Evolutionary conservation across 1,140 invertebrate species (phyloP).

Genomic region (Bombus difficillimus): DNA sequence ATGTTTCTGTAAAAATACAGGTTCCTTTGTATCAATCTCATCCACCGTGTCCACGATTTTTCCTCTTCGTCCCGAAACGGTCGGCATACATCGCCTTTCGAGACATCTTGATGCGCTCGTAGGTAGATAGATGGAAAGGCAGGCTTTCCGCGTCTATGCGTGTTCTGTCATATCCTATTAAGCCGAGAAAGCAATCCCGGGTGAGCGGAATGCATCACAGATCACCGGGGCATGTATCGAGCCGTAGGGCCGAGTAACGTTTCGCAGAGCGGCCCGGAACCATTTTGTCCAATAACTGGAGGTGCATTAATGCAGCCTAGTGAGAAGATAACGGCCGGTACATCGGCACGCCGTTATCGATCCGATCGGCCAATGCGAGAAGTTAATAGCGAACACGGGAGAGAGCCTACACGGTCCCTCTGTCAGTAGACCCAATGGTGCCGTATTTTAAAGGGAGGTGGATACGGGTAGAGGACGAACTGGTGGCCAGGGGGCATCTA

Average conservation of each 20-base stretch:
- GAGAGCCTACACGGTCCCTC: slow-evolving; percentile 17
- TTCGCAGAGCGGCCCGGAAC: slow-evolving; percentile 62
- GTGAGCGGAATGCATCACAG: slow-evolving; percentile 37
- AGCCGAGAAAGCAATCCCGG: slow-evolving; percentile 16
- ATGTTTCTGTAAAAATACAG: background rate
- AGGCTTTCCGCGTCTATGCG: background rate
- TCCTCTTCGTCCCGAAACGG: background rate
- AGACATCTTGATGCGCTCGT: background rate
- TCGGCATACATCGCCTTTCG: background rate
- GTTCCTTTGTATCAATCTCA: background rate
- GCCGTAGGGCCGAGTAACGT: slow-evolving; percentile 4
- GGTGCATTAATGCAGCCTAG: slow-evolving; percentile 78
- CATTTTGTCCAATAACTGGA: slow-evolving; percentile 78
- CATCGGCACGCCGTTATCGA: slow-evolving; percentile 65
- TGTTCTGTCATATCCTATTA: slow-evolving; percentile 26
- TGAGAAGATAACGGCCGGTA: slow-evolving; percentile 76
- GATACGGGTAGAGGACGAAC: slow-evolving; percentile 8
- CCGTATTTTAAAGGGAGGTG: slow-evolving; percentile 62
- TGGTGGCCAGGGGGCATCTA: slow-evolving; percentile 52
- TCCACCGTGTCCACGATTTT: background rate
- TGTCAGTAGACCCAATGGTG: slow-evolving; percentile 14
- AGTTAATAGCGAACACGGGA: slow-evolving; percentile 62
- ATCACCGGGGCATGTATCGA: slow-evolving; percentile 34
- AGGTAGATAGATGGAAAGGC: background rate
- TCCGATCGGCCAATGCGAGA: slow-evolving; percentile 66